Conservation (phyloP, 2,113 vertebrate species). For the western clawed frog (Xenopus tropicalis) region DNA sequence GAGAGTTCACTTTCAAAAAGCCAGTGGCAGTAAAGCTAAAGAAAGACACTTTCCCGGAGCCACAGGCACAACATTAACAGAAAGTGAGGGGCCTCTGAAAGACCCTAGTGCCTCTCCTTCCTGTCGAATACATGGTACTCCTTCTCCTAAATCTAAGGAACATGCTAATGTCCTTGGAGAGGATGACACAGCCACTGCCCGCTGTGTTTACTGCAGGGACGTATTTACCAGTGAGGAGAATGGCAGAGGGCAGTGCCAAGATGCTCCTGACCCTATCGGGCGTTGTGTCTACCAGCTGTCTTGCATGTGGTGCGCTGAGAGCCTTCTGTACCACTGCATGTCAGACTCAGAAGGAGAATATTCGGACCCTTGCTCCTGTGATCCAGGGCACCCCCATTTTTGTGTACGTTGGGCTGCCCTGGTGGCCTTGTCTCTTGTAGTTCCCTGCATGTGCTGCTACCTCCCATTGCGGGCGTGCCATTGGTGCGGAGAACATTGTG, state of each 20-base stretch:
- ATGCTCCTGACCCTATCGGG: constrained; percentile 84
- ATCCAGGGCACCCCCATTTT: constrained; percentile 79
- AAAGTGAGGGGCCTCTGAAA: constrained; percentile 52
- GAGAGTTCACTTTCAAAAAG: constrained; percentile 76
- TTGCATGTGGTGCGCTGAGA: constrained; percentile 91
- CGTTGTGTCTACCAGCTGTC: constrained; percentile 83
- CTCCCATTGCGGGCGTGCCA: constrained; percentile 86
- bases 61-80: constrained; percentile 50
- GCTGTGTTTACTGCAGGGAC: constrained; percentile 87
- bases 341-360: constrained; percentile 93
- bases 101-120: constrained; percentile 51
- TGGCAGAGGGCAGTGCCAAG: constrained; percentile 82
- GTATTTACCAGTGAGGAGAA: constrained; percentile 82
- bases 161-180: constrained; percentile 32
- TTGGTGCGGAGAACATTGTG: constrained; percentile 82
- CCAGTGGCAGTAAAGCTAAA: constrained; percentile 53
- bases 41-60: constrained; percentile 45
- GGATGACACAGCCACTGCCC: constrained; percentile 58
- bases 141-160: constrained; percentile 43
- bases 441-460: constrained; percentile 95
- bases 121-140: constrained; percentile 36
- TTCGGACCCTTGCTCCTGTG: constrained; percentile 90
- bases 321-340: constrained; percentile 92
- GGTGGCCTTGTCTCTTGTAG: constrained; percentile 78
- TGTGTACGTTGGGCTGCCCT: constrained; percentile 86